phyloP scores from a whole-genome alignment of 1,140 invertebrate genomes.

The Popillia japonica region DNA sequence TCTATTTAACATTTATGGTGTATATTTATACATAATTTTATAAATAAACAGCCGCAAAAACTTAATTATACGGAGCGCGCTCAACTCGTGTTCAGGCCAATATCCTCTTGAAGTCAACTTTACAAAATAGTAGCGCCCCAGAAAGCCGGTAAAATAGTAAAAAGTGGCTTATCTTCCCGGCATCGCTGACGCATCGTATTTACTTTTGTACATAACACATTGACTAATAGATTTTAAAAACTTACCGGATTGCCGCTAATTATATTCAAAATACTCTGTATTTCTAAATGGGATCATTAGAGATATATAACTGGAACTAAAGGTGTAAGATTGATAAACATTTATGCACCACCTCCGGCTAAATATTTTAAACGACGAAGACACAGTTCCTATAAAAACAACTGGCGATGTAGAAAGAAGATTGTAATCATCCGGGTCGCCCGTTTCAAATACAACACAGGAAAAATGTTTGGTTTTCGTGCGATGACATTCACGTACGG shows the following conservation, averaged over 20 bases:
- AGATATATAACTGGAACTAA: background rate
- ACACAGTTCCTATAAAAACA: background rate
- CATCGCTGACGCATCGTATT: background rate
- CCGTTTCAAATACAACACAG: background rate
- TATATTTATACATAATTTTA: slow-evolving; percentile 25
- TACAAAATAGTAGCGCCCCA: background rate
- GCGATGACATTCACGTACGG: slow-evolving; percentile 30
- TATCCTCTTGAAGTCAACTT: background rate
- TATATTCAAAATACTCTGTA: too few relatives aligned
- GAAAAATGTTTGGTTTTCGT: background rate
- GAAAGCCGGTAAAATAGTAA: background rate
- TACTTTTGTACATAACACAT: background rate
- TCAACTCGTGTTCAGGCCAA: background rate
- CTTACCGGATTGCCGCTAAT: background rate
- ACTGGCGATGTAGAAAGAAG: background rate
- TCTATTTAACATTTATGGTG: background rate
- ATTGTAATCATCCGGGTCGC: background rate
- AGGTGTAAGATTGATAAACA: background rate
- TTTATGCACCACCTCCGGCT: background rate
- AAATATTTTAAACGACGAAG: background rate
- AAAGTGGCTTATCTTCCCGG: background rate
- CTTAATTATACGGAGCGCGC: background rate
- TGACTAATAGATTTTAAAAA: background rate
- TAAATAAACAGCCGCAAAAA: slow-evolving; percentile 22
- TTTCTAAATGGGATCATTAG: background rate